A percentile compares a stretch with the other conserved stretches of the same genome.
Conservation (phyloP, 2,888 invertebrate genomes). For the Yponomeuta cagnagella region DNA sequence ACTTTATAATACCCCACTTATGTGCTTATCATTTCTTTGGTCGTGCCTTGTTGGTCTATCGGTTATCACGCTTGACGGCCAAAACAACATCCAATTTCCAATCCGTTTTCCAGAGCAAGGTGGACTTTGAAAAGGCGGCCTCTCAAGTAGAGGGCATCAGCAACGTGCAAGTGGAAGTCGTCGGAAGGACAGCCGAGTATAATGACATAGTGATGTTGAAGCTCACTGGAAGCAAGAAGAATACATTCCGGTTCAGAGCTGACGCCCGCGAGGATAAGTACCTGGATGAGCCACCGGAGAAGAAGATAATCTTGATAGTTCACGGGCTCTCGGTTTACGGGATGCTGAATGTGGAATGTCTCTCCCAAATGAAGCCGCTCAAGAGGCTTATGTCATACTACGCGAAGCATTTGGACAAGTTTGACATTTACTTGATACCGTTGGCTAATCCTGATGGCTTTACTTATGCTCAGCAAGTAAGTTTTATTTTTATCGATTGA, state of each 20-base stretch:
- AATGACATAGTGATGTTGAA: conserved; percentile 51
- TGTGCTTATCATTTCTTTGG: too few species aligned
- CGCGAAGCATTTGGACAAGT: conserved; percentile 46
- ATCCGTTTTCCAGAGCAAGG: conserved; percentile 34
- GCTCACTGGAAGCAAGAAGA: conserved; percentile 27
- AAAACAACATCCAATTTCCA: background rate
- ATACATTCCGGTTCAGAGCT: conserved; percentile 30
- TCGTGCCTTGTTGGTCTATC: too few species aligned
- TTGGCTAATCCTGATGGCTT: conserved; percentile 61
- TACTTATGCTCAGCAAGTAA: conserved; percentile 7
- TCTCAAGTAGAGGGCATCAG: conserved; percentile 26
- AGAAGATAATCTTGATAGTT: conserved; percentile 58
- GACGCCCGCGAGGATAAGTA: conserved; percentile 30
- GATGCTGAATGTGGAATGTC: conserved; percentile 25
- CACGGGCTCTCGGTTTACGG: conserved; percentile 54
- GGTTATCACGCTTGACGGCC: too few species aligned
- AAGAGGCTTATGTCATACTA: conserved; percentile 40
- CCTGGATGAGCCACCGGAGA: conserved; percentile 41
- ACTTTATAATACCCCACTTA: too few species aligned
- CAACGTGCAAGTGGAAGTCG: conserved; percentile 37
- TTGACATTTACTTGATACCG: conserved; percentile 59
- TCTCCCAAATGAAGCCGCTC: conserved; percentile 27
- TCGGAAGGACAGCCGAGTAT: conserved; percentile 49
- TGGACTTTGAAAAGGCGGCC: conserved; percentile 31
- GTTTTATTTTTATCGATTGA: background rate